Percentiles rank a stretch among this genome's conserved stretches.
phyloP scores from a whole-genome alignment of 2,113 vertebrate genomes.

The Anarhynchus alexandrinus region DNA sequence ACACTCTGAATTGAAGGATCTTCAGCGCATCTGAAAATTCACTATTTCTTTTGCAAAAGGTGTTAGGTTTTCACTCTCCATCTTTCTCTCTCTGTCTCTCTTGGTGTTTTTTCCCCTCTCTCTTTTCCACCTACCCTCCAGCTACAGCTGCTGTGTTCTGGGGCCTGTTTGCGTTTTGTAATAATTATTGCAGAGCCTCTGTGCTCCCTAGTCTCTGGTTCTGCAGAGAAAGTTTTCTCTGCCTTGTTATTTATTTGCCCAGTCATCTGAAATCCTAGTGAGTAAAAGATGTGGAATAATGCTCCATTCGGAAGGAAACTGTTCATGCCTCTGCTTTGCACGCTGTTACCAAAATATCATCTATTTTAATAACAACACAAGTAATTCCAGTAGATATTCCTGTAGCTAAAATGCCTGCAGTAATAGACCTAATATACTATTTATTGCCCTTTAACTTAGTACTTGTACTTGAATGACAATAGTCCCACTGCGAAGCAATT shows the following conservation, averaged over 20 bases:
- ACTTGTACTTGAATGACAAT: slow-evolving; percentile 39
- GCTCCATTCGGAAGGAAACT: not conserved
- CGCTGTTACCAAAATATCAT: not conserved
- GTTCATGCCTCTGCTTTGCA: not conserved
- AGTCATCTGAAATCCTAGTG: not conserved
- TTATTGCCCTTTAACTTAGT: slow-evolving; percentile 33
- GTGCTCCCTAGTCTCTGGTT: not conserved
- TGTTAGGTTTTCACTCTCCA: not conserved
- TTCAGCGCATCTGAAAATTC: not conserved
- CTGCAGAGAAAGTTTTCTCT: not conserved
- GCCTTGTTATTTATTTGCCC: not conserved
- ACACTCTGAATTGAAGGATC: not conserved
- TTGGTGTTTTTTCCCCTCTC: not conserved
- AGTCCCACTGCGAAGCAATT: slow-evolving; percentile 39
- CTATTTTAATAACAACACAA: slow-evolving; percentile 51
- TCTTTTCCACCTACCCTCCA: not conserved
- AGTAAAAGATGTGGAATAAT: not conserved
- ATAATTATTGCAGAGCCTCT: not conserved
- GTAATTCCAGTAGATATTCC: slow-evolving; percentile 26
- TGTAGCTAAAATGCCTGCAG: slow-evolving; percentile 10
- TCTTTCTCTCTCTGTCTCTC: not conserved
- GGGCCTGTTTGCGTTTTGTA: not conserved
- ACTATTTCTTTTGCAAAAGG: not conserved
- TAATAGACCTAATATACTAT: slow-evolving; percentile 22
- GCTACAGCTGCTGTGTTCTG: not conserved